phyloP scores from a whole-genome alignment of 2,797 vertebrate genomes.

The Characodon lateralis region DNA sequence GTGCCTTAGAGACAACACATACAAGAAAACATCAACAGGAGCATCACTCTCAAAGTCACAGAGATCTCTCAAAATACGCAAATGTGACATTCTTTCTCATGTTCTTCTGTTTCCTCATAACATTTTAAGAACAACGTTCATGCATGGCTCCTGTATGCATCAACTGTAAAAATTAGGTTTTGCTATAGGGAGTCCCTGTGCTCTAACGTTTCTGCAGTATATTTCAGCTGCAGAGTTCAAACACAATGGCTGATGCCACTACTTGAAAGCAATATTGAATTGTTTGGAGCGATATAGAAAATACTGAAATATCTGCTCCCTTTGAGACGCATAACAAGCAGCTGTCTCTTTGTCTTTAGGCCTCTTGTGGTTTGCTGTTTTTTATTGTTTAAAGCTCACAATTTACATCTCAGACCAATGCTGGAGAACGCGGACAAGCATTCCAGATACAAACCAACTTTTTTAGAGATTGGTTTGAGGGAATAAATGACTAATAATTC shows the following conservation, averaged over 20 bases:
- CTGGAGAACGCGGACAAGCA: too few species aligned
- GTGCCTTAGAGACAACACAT: constrained; percentile 2
- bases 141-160: background rate
- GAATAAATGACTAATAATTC: background rate
- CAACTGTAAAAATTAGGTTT: background rate
- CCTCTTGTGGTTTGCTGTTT: too few species aligned
- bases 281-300: background rate
- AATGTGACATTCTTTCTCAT: background rate
- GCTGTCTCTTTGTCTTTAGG: too few species aligned
- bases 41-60: constrained; percentile 1
- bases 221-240: background rate
- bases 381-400: too few species aligned
- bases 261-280: background rate
- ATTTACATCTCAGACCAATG: background rate
- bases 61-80: background rate
- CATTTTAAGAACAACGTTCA: background rate
- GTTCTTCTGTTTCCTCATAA: background rate
- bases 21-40: background rate
- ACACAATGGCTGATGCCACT: background rate
- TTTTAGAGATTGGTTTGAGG: background rate
- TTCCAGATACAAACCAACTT: background rate
- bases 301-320: background rate
- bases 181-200: background rate
- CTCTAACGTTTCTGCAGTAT: background rate
- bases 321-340: background rate